phyloP scores from a whole-genome alignment of 2,888 invertebrate species.

The Andrena chrysosceles region DNA sequence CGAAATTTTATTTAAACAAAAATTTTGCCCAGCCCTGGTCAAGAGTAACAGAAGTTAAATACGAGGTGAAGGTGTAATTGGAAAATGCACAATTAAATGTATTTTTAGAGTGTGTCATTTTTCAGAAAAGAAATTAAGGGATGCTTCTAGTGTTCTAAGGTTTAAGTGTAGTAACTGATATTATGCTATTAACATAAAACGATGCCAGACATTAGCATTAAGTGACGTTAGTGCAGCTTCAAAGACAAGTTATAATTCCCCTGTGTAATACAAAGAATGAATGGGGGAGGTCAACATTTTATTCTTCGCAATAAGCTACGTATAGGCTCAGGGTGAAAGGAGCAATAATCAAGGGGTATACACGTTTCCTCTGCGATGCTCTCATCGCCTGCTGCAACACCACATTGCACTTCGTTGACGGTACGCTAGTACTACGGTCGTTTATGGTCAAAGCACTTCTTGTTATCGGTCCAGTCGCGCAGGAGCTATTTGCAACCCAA shows the following conservation, averaged over 20 bases:
- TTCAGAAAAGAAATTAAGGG: neutral
- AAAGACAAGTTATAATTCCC: conserved; percentile 3
- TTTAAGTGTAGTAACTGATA: neutral
- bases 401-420: conserved; percentile 32
- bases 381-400: conserved; percentile 31
- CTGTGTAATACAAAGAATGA: neutral
- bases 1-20: too few relatives aligned
- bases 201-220: neutral
- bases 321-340: neutral
- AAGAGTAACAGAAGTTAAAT: too few relatives aligned
- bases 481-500: conserved; percentile 23
- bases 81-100: too few relatives aligned
- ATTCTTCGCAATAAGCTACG: neutral
- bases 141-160: neutral
- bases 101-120: too few relatives aligned
- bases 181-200: conserved; percentile 8
- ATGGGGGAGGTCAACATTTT: neutral
- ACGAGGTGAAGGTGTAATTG: too few relatives aligned
- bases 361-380: conserved; percentile 19
- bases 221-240: neutral
- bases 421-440: conserved; percentile 7
- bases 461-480: conserved; percentile 26
- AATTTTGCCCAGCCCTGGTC: too few relatives aligned
- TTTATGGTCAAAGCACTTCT: conserved; percentile 42
- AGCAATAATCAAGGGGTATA: neutral